Evolutionary conservation across 1,140 invertebrate genomes (phyloP), one percentile per base, ranked within the genome.

Genomic region (Leptinotarsa undecemlineata): DNA sequence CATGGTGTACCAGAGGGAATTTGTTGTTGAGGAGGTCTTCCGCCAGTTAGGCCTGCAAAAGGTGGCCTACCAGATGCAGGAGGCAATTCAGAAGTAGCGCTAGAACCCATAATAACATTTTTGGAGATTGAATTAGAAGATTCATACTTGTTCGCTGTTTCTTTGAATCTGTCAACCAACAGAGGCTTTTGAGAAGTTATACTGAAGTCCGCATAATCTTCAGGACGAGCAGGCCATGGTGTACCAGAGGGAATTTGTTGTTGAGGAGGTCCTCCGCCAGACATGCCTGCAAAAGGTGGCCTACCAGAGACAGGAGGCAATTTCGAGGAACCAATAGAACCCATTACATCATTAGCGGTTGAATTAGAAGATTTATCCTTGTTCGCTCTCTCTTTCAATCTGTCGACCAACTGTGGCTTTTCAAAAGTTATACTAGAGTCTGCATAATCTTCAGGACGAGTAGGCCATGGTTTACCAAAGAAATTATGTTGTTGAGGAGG

Each of bases 391-490:
- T n/a, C n/a, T n/a, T n/a, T n/a, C n/a, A n/a, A n/a, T n/a, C n/a
- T n/a, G n/a, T n/a, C n/a, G n/a, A n/a, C n/a, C 13, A 14, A 13
- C 17, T 51, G 13, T 15, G 48, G 48, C 17, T 51, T 51, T 51
- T 51, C 2, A 17, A 11, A 51, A 57, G 48, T 57, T 15, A n/a
- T 13, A 57, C n/a, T 57, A 13, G 17, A 57, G 14, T n/a, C 42
- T 3, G 42, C 47, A 19, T 72, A 66, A 13, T 72, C 64, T 64
- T 72, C 71, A 23, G 71, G 42, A 13, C 47, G 33, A 48, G 75
- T 67, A 61, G 75, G 75, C 72, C 71, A 76, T 26, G 75, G 75
- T 5, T 68, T 74, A 17, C 76, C 72, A 20, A 62, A 60, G 13
- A 5, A 33, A 33, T 6, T 4, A 8, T n/a, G 26, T 33, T 6